These are phyloP conservation scores for Pseudoips prasinana DNA, from an alignment of 2,888 invertebrate species.

Conservation along the genomic window DNA sequence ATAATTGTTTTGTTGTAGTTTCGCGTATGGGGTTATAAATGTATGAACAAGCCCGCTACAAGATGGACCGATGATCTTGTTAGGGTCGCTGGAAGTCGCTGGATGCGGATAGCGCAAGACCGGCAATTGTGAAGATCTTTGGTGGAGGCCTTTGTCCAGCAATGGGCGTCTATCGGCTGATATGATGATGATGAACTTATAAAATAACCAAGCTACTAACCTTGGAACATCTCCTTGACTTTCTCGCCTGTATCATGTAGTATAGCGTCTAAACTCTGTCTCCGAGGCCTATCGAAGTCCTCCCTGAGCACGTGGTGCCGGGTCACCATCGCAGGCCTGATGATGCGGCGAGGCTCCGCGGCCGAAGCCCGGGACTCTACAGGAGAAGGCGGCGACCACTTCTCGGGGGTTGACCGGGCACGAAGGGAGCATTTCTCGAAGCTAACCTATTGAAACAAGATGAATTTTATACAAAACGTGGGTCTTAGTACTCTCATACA, in stretches of 20 bases:
- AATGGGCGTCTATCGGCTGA: too few species aligned
- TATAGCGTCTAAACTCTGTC: conserved; percentile 89
- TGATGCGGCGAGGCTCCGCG: conserved; percentile 60
- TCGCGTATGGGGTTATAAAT: too few species aligned
- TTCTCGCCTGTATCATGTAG: conserved; percentile 90
- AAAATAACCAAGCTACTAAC: conserved; percentile 66
- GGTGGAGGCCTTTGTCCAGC: too few species aligned
- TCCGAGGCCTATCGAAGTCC: conserved; percentile 51
- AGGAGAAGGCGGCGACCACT: conserved; percentile 60
- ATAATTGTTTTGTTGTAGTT: too few species aligned
- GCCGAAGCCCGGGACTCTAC: conserved; percentile 60
- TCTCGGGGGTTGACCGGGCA: conserved; percentile 61
- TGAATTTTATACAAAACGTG: too few species aligned
- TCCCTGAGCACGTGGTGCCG: conserved; percentile 30
- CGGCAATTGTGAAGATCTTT: too few species aligned
- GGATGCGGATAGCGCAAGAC: too few species aligned
- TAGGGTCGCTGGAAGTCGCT: too few species aligned
- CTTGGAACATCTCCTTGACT: conserved; percentile 91
- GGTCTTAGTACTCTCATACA: too few species aligned
- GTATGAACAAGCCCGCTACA: too few species aligned
- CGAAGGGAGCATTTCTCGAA: conserved; percentile 81
- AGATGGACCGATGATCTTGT: too few species aligned
- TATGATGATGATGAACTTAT: too few species aligned
- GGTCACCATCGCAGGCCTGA: conserved; percentile 41
- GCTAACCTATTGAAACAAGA: conserved; percentile 64